These are phyloP conservation scores for Eidolon helvum DNA, from an alignment of 2,113 vertebrate genomes.

Conservation along the genomic window DNA sequence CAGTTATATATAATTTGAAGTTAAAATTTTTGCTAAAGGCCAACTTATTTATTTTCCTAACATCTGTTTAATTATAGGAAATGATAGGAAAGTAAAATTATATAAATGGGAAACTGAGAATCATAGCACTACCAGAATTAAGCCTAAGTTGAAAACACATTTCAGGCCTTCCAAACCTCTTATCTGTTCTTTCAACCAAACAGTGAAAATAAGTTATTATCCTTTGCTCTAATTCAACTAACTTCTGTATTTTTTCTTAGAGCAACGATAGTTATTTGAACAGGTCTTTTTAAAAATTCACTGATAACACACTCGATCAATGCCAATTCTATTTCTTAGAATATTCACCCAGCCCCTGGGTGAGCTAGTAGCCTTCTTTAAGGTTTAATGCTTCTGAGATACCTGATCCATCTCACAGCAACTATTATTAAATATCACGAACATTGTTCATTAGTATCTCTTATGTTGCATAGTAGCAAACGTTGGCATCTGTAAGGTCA, in stretches of 20 bases:
- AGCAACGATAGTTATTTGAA: conserved; percentile 5
- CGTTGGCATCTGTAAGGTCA: not conserved
- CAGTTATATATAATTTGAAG: not conserved
- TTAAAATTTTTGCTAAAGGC: not conserved
- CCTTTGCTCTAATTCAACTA: not conserved
- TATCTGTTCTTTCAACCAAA: not conserved
- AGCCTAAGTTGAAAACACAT: not conserved
- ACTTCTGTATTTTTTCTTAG: not conserved
- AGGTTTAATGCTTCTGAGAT: not conserved
- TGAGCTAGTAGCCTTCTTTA: not conserved
- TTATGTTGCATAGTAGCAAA: not conserved
- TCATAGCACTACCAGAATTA: not conserved
- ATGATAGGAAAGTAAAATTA: not conserved
- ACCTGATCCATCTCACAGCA: not conserved
- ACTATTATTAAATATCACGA: not conserved
- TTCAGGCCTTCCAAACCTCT: not conserved
- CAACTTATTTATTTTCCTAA: not conserved
- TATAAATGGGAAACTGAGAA: conserved; percentile 15
- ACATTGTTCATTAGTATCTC: not conserved
- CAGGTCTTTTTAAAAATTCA: not conserved
- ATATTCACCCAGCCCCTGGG: not conserved
- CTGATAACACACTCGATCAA: not conserved
- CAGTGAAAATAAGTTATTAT: not conserved
- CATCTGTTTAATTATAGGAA: not conserved
- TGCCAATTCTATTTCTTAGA: conserved; percentile 13